A percentile compares a stretch with the other conserved stretches of the same genome.
phyloP scores from a whole-genome alignment of 2,888 invertebrate genomes.

The Athripsodes cinereus region DNA sequence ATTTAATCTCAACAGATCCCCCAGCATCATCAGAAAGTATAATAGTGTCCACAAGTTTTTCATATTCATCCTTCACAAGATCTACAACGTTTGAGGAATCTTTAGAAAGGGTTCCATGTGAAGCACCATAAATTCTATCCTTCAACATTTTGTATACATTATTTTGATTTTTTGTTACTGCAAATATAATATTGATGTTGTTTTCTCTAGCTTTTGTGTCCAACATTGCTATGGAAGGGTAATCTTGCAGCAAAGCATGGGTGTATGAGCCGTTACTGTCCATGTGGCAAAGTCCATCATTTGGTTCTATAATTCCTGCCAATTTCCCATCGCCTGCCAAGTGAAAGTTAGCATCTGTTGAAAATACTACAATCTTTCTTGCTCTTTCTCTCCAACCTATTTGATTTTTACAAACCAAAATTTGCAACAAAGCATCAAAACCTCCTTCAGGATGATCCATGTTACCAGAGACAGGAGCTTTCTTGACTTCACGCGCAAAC shows the following conservation, averaged over 20 bases:
- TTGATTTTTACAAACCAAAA: constrained; percentile 60
- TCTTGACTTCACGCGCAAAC: constrained; percentile 41
- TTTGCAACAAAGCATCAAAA: constrained; percentile 84
- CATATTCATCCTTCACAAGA: constrained; percentile 59
- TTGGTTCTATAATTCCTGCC: constrained; percentile 62
- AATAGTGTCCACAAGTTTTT: constrained; percentile 47
- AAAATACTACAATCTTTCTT: constrained; percentile 68
- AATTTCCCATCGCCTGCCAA: constrained; percentile 72
- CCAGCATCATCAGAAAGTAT: constrained; percentile 40
- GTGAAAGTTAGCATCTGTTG: constrained; percentile 74
- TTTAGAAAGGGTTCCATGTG: constrained; percentile 54
- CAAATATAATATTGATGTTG: constrained; percentile 74
- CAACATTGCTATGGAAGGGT: constrained; percentile 70
- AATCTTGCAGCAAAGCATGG: constrained; percentile 58
- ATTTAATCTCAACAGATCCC: constrained; percentile 50
- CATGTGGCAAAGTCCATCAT: constrained; percentile 66
- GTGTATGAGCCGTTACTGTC: constrained; percentile 50
- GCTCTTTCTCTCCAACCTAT: constrained; percentile 77
- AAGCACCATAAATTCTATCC: constrained; percentile 59
- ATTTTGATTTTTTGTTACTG: constrained; percentile 46
- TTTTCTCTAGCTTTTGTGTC: constrained; percentile 58
- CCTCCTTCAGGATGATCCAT: constrained; percentile 75
- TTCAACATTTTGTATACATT: constrained; percentile 50
- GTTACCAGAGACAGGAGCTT: constrained; percentile 46
- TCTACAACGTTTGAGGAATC: constrained; percentile 62